Evolutionary conservation across 2,797 vertebrate genomes (phyloP).

Genomic region (Salmo trutta): DNA sequence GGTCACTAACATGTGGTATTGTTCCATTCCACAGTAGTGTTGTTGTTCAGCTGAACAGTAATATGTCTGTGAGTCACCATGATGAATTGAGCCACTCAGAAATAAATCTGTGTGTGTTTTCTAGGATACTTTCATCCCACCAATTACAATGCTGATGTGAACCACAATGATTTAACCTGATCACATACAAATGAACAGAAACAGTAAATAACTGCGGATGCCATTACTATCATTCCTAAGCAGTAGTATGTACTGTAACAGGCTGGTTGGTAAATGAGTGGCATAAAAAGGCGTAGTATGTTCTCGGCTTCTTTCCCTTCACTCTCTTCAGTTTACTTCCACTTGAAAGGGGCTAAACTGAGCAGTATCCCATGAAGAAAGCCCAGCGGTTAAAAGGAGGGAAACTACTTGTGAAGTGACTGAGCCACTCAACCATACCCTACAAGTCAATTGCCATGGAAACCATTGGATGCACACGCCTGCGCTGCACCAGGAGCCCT

Average conservation of each 20-base stretch:
- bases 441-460: neutral
- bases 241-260: neutral
- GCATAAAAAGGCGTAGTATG: neutral
- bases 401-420: neutral
- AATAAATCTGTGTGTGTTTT: neutral
- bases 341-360: neutral
- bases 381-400: neutral
- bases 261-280: neutral
- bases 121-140: neutral
- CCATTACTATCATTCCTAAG: neutral
- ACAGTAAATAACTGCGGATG: neutral
- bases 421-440: neutral
- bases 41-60: neutral
- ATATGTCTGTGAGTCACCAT: conserved; percentile 22
- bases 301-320: neutral
- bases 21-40: neutral
- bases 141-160: neutral
- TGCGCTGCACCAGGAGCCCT: neutral
- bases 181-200: conserved; percentile 1
- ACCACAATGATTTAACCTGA: neutral
- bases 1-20: neutral
- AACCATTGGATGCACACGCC: neutral
- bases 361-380: conserved; percentile 1
- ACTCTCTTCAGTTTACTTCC: neutral
- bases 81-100: neutral